phyloP scores from a whole-genome alignment of 2,888 invertebrate species.

The Drosophila fulvimacula region DNA sequence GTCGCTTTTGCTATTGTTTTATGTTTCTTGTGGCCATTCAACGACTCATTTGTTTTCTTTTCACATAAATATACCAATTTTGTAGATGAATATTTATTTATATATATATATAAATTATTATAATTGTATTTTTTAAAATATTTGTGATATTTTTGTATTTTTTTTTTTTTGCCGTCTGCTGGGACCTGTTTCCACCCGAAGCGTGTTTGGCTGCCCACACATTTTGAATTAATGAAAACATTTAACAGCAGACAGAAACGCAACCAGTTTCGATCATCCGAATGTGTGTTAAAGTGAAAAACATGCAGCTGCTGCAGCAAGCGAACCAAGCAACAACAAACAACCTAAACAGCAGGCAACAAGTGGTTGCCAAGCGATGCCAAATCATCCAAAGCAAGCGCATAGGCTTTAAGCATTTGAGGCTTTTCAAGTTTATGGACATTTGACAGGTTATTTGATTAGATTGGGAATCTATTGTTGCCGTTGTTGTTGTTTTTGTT shows the following conservation, averaged over 20 bases:
- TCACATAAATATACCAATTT: neutral
- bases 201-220: constrained; percentile 55
- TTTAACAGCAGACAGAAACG: constrained; percentile 43
- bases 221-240: constrained; percentile 56
- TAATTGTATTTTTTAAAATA: constrained; percentile 2
- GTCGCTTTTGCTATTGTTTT: neutral
- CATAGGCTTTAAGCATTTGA: constrained; percentile 16
- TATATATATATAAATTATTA: neutral
- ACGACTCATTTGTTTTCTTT: constrained; percentile 10
- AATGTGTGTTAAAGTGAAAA: constrained; percentile 57
- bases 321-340: neutral
- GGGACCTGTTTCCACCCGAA: constrained; percentile 50
- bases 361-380: constrained; percentile 15
- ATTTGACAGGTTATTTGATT: constrained; percentile 46
- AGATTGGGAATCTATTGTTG: constrained; percentile 28
- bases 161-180: constrained; percentile 18
- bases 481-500: constrained; percentile 27
- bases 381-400: constrained; percentile 19
- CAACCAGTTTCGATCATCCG: constrained; percentile 53
- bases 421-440: constrained; percentile 55
- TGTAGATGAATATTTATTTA: neutral
- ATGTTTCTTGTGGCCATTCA: constrained; percentile 4
- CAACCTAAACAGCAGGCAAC: neutral
- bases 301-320: constrained; percentile 45
- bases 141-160: neutral